Conservation (phyloP, 2,797 vertebrate genomes). For the Morelia viridis region DNA sequence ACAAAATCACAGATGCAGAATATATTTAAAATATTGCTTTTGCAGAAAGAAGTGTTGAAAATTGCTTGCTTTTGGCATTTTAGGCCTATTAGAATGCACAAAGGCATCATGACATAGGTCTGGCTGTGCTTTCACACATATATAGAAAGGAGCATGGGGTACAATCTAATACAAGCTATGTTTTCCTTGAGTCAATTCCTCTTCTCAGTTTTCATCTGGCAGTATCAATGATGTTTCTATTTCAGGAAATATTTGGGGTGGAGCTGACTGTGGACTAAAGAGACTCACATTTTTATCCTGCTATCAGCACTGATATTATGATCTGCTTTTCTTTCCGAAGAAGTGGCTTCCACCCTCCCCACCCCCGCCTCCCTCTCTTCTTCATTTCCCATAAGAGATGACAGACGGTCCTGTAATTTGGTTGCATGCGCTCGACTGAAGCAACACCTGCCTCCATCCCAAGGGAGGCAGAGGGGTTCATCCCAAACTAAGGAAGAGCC, state of each 20-base stretch:
- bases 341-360: conserved; percentile 56
- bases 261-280: conserved; percentile 54
- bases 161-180: neutral
- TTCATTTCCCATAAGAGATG: conserved; percentile 91
- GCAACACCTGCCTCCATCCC: conserved; percentile 98
- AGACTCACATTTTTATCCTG: conserved; percentile 62
- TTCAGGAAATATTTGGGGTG: conserved; percentile 61
- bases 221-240: conserved; percentile 51
- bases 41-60: neutral
- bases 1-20: neutral
- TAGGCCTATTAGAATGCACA: neutral
- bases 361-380: conserved; percentile 64
- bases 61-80: neutral
- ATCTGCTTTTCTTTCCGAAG: conserved; percentile 63
- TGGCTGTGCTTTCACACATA: neutral
- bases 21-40: neutral
- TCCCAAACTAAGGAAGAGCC: conserved; percentile 75
- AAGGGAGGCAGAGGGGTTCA: conserved; percentile 82
- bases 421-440: conserved; percentile 99
- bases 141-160: neutral
- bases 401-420: conserved; percentile 99
- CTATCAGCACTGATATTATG: conserved; percentile 53
- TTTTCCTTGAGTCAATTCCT: conserved; percentile 26
- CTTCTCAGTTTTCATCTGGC: conserved; percentile 56
- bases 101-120: neutral